Base-by-base conservation (phyloP, 2,797 vertebrate species). In the Poecilia wingei region DNA sequence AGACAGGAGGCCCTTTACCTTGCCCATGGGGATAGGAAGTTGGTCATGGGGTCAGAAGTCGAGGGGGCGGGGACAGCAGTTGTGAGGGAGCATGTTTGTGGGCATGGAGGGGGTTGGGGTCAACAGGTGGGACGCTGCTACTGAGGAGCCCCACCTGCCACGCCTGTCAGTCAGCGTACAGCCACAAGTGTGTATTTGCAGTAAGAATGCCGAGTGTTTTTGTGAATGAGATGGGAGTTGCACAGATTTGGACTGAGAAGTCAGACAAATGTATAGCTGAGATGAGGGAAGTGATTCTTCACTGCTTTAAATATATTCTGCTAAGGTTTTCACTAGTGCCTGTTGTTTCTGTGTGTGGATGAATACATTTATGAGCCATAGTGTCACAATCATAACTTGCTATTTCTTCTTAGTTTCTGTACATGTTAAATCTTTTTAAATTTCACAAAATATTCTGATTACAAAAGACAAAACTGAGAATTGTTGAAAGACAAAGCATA, bases 11-110 rank as follows among this genome's bases (percentile, higher is more conserved):
- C 82, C 87, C 41, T 73, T 90, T 91, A 91, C 83, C 6, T 68
- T 49, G 77, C 87, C 92, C 93, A 59, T 1, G 86, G 92, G 94
- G 89, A 92, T 92, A 93, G 94, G 93, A 96, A 95, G 92, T 95
- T 97, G 96, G 96, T 96, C 96, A 96, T 84, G 70, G 93, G 94
- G 95, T 96, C 95, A 96, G 90, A 87, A 94, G 83, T 92, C 89
- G 88, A 94, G 77, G 86, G 89, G 78, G 85, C 86, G 88, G 88
- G 68, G 82, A 78, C 45, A 79, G 25, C 76, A 49, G 66, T 82
- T 31, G 59, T 81, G 79, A 70, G 64, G 61, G 77, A 75, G 47
- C 47, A 82, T 78, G 84, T 85, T 33, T 73, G 79, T 76, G 85
- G 78, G 78, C 53, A 72, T 4, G 49, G 49, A 64, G 92, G 87